Evolutionary conservation across 1,140 invertebrate species (phyloP).

Genomic region (Drosophila insularis): DNA sequence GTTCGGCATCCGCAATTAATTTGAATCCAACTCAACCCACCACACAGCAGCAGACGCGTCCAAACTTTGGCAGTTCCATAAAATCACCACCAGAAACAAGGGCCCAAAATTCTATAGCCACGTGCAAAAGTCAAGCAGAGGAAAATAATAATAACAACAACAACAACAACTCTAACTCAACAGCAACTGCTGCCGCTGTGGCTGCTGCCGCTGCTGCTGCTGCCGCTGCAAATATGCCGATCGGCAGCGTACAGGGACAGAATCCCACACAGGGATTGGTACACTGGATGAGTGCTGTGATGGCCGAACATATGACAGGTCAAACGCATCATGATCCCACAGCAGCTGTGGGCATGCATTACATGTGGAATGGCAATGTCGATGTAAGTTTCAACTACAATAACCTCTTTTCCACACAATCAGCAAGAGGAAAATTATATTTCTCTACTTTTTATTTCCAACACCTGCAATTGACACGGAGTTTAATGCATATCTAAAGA

Average conservation of each 20-base stretch:
- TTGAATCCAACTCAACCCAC: slow-evolving; percentile 68
- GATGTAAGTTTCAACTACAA: slow-evolving; percentile 84
- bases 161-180: slow-evolving; percentile 32
- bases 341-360: slow-evolving; percentile 86
- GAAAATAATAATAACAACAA: slow-evolving; percentile 21
- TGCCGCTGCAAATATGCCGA: slow-evolving; percentile 76
- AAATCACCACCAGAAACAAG: slow-evolving; percentile 71
- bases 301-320: slow-evolving; percentile 90
- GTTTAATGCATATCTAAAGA: slow-evolving; percentile 2
- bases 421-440: background rate
- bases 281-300: slow-evolving; percentile 91
- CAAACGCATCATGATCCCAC: slow-evolving; percentile 86
- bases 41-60: slow-evolving; percentile 66
- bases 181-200: slow-evolving; percentile 52
- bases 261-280: slow-evolving; percentile 88
- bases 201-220: slow-evolving; percentile 56
- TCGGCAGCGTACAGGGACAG: slow-evolving; percentile 84
- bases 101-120: slow-evolving; percentile 47
- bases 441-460: background rate
- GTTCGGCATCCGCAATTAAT: slow-evolving; percentile 71
- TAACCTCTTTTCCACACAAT: background rate
- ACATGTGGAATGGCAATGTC: slow-evolving; percentile 87
- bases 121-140: slow-evolving; percentile 62
- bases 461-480: slow-evolving; percentile 32
- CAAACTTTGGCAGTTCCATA: slow-evolving; percentile 68